Conservation (phyloP, 2,113 vertebrate genomes). For the Gymnarchus niloticus region DNA sequence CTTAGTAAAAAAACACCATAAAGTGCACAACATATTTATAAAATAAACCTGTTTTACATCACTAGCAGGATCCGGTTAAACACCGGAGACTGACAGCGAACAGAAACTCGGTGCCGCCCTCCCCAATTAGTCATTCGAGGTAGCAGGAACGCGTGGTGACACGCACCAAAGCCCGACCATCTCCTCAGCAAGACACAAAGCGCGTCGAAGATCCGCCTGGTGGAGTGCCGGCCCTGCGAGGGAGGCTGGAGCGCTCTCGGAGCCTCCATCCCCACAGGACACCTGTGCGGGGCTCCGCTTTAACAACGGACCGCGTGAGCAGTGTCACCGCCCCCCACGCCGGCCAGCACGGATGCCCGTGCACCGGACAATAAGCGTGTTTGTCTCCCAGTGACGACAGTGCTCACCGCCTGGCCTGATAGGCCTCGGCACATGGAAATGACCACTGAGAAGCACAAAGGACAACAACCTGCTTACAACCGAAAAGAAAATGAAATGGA, state of each 20-base stretch:
- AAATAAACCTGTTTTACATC: background rate
- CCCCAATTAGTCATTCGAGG: background rate
- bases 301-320: background rate
- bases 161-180: background rate
- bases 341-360: background rate
- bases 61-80: background rate
- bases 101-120: background rate
- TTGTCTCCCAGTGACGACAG: background rate
- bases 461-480: background rate
- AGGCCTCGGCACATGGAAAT: no score
- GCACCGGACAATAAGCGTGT: background rate
- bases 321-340: background rate
- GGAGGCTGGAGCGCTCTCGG: background rate
- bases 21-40: background rate
- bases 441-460: no score
- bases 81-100: background rate
- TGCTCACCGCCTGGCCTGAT: background rate
- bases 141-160: background rate
- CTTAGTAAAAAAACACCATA: background rate
- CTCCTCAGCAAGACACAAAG: background rate
- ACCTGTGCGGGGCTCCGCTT: background rate
- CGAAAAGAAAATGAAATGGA: background rate
- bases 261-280: background rate
- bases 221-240: background rate
- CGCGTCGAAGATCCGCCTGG: background rate